A percentile compares a stretch with the other conserved stretches of the same genome.
Conservation (phyloP, 92 coral and sea anemone genomes). For the Umimayanthus kanabou region DNA sequence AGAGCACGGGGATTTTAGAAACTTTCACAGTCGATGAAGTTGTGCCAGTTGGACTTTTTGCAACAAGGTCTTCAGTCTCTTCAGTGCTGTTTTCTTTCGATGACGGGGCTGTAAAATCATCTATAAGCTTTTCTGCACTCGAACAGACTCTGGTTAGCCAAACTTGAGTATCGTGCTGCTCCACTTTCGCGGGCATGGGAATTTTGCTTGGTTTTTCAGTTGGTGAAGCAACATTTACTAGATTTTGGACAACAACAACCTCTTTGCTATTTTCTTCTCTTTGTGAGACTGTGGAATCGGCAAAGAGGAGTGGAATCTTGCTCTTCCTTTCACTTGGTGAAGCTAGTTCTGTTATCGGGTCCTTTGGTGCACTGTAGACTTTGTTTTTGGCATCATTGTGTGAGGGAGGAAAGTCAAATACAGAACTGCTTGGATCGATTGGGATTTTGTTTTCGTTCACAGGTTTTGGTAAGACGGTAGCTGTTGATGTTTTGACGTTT, state of each 20-base stretch:
- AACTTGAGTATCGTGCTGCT: background rate
- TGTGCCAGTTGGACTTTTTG: background rate
- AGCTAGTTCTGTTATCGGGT: background rate
- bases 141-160: too few species aligned
- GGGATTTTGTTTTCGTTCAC: background rate
- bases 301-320: background rate
- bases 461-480: background rate
- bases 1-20: conserved; percentile 13
- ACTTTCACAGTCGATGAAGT: background rate
- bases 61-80: background rate
- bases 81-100: background rate
- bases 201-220: conserved; percentile 5
- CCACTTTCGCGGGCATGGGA: conserved; percentile 1
- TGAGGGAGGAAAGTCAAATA: background rate
- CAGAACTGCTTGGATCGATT: background rate
- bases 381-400: background rate
- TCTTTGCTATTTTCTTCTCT: background rate
- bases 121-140: background rate
- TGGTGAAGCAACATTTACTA: background rate
- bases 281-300: background rate
- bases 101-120: background rate
- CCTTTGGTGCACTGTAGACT: background rate
- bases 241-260: background rate
- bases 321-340: background rate
- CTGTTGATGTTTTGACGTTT: background rate